Evolutionary conservation across 2,797 vertebrate species (phyloP), one percentile per base, ranked within the genome.

Genomic region (Ctenopoma multispine): DNA sequence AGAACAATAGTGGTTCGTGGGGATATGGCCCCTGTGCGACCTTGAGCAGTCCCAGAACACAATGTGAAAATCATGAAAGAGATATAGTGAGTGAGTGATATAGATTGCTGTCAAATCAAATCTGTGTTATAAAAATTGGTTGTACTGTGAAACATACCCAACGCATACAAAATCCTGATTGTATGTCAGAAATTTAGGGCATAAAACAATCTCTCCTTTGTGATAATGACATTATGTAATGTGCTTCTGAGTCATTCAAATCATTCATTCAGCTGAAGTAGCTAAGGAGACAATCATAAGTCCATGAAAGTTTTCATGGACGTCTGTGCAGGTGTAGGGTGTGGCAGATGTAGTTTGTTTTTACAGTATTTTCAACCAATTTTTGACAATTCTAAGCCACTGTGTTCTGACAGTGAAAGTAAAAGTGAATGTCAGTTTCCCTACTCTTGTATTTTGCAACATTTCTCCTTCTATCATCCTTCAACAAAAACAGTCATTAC

Each of bases 401-500:
- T 17, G 8, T 29, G 38, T 29, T 66, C 48, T 5, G 36, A 63
- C 57, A 46, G 36, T 54, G 44, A 49, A 79, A 70, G 69, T 59
- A 14, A 12, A 34, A 24, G 2, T 31, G 18, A 50, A 69, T 50
- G 61, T 36, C 51, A 34, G 20, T 27, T 5, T 34, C 12, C 12
- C 41, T 65, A 9, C 27, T 65, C 11, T 23, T 69, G 44, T 58
- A 23, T 58, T 51, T 59, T 49, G 38, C 31, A 13, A 17, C 40
- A 23, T 21, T 65, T 66, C 62, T 63, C 48, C 43, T 72, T 83
- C 63, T 56, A 77, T 72, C 57, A 72, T 58, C 50, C 31, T 56
- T 81, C 65, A 83, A 14, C 49, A 59, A 69, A 72, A 79, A 49
- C 63, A 60, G 68, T 72, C 43, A 48, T 74, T 80, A 64, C 51